These are phyloP conservation scores for Linurgus olivaceus DNA, from an alignment of 2,797 vertebrate genomes.

Conservation along the genomic window DNA sequence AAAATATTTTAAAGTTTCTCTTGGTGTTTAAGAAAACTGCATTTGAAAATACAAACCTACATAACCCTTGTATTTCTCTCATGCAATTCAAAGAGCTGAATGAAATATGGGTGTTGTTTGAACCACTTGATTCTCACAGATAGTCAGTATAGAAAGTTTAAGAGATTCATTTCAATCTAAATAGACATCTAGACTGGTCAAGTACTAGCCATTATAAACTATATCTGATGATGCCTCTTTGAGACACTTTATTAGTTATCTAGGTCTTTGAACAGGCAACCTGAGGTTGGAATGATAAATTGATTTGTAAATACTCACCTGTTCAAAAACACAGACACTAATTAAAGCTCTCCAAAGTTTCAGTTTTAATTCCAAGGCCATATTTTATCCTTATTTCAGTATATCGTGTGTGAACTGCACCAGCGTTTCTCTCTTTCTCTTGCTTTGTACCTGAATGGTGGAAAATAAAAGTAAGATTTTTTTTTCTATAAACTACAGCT, in stretches of 20 bases:
- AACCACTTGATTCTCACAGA: neutral
- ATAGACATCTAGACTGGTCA: neutral
- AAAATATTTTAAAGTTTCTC: neutral
- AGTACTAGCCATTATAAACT: neutral
- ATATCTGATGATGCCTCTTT: neutral
- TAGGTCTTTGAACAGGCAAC: neutral
- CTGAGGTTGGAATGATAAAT: neutral
- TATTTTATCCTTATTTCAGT: neutral
- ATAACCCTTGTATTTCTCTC: neutral
- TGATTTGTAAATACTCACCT: neutral
- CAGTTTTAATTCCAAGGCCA: neutral
- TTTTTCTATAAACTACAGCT: neutral
- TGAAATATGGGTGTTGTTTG: neutral
- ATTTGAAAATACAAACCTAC: neutral
- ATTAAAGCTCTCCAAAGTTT: neutral
- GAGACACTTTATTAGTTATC: neutral
- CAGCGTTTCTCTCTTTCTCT: fast-evolving
- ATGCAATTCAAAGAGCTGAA: neutral
- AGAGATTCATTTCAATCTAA: neutral
- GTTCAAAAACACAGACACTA: neutral
- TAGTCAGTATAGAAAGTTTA: neutral
- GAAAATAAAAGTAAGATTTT: neutral
- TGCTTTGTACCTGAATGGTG: neutral
- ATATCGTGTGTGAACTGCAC: fast-evolving
- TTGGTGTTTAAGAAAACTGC: neutral